Evolutionary conservation across 1,140 invertebrate genomes (phyloP), one percentile per base, ranked within the genome.

Genomic region (Mactra quadrangularis): DNA sequence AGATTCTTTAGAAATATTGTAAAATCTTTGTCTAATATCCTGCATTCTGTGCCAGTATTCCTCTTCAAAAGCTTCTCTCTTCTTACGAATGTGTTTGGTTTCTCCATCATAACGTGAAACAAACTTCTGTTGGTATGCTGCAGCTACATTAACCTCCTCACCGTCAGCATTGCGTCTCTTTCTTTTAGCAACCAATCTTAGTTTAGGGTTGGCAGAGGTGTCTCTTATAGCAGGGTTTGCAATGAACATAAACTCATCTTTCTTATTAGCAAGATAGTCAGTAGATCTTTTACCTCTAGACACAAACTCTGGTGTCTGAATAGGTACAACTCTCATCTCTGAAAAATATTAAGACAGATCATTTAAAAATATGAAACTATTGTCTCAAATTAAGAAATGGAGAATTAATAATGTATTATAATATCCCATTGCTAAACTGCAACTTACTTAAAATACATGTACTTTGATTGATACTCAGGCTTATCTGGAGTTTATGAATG

Each of bases 321-420:
- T 88, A 11, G 91, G 90, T 27, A 88, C 86, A 15, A 91, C 90
- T 66, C 71, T 82, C 27, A 84, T 84, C 62, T 89, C 88, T 89
- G 84, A 27, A 86, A 76, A 29, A 47, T 11, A 83, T 31, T 53
- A 70, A 76, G n/a, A n/a, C n/a, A n/a, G n/a, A n/a, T n/a, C n/a
- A n/a, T n/a, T n/a, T n/a, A n/a, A n/a, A n/a, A n/a, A n/a, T n/a
- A n/a, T n/a, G n/a, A n/a, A n/a, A n/a, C n/a, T n/a, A n/a, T n/a
- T n/a, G n/a, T n/a, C n/a, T n/a, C n/a, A n/a, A n/a, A n/a, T n/a
- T n/a, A n/a, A n/a, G n/a, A n/a, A n/a, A n/a, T n/a, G n/a, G n/a
- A n/a, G n/a, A n/a, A n/a, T n/a, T n/a, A n/a, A n/a, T n/a, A n/a
- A n/a, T n/a, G n/a, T n/a, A n/a, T n/a, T n/a, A n/a, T n/a, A n/a